These are phyloP conservation scores for Drosophila kambysellisi DNA, from an alignment of 2,888 invertebrate genomes.

Conservation along the genomic window DNA sequence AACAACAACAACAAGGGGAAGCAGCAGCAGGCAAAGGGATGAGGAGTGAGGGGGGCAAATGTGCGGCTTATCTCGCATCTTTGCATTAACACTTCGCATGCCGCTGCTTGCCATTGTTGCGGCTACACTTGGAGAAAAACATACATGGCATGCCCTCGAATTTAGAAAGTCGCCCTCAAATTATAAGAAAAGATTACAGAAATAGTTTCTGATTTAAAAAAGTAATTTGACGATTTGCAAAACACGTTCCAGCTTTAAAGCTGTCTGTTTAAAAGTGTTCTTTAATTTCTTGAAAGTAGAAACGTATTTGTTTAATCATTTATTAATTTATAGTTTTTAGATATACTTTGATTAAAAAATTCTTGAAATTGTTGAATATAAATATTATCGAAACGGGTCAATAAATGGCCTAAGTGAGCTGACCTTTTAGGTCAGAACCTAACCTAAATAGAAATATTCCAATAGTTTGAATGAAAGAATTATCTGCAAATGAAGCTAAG, in stretches of 20 bases:
- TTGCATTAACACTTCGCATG: constrained; percentile 73
- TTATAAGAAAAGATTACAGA: no score
- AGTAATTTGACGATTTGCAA: background rate
- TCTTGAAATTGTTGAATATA: no score
- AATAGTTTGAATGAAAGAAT: background rate
- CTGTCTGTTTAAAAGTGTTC: background rate
- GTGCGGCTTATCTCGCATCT: constrained; percentile 73
- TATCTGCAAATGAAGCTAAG: background rate
- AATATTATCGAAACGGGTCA: no score
- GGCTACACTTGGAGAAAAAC: constrained; percentile 3
- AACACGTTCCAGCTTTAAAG: background rate
- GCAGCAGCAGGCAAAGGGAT: background rate
- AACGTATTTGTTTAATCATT: background rate
- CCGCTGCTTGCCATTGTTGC: constrained; percentile 50
- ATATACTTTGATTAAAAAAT: background rate
- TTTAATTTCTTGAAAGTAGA: background rate
- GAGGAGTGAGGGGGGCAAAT: constrained; percentile 33
- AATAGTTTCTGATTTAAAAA: background rate
- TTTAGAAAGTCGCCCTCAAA: background rate
- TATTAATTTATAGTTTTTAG: background rate
- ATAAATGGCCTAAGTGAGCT: no score
- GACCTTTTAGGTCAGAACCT: no score
- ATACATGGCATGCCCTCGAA: background rate
- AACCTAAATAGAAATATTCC: no score
- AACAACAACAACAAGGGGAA: constrained; percentile 28